Conservation (phyloP, 2,113 vertebrate species). For the Sisor rabdophorus region DNA sequence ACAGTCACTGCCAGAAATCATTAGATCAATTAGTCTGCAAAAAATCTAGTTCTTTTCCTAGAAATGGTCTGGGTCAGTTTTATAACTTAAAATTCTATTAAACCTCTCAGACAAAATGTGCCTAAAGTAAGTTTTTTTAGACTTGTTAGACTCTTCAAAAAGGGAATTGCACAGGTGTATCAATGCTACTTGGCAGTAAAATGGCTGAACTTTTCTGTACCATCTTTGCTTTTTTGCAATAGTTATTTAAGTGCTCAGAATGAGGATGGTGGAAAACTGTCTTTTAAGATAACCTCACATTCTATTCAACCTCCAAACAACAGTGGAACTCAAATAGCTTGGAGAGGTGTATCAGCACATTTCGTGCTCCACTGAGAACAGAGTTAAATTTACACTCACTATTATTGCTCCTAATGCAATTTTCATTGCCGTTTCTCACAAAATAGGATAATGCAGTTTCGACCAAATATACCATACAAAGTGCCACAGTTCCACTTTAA, state of each 20-base stretch:
- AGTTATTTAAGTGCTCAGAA: slow-evolving; percentile 12
- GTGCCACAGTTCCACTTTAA: slow-evolving; percentile 20
- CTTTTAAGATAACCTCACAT: slow-evolving; percentile 28
- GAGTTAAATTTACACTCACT: slow-evolving; percentile 40
- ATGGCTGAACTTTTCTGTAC: slow-evolving; percentile 5
- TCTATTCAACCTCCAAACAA: slow-evolving; percentile 28
- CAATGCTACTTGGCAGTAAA: background rate
- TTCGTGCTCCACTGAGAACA: slow-evolving; percentile 45
- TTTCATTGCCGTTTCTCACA: slow-evolving; percentile 34
- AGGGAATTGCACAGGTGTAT: background rate
- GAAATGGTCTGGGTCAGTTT: background rate
- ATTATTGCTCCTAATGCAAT: slow-evolving; percentile 47
- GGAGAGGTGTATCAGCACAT: slow-evolving; percentile 47
- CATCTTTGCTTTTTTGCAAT: slow-evolving; percentile 1
- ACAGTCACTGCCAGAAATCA: slow-evolving; percentile 10
- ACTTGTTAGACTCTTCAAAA: background rate
- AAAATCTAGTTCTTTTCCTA: background rate
- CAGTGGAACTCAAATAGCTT: slow-evolving; percentile 39
- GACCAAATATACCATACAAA: slow-evolving; percentile 36
- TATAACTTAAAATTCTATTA: background rate
- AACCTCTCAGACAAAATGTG: background rate
- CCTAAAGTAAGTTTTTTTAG: background rate
- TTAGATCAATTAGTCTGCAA: background rate
- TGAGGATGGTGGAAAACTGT: slow-evolving; percentile 11
- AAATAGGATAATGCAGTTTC: slow-evolving; percentile 23